Conservation (phyloP, 1,140 invertebrate genomes). For the Leptinotarsa texana region DNA sequence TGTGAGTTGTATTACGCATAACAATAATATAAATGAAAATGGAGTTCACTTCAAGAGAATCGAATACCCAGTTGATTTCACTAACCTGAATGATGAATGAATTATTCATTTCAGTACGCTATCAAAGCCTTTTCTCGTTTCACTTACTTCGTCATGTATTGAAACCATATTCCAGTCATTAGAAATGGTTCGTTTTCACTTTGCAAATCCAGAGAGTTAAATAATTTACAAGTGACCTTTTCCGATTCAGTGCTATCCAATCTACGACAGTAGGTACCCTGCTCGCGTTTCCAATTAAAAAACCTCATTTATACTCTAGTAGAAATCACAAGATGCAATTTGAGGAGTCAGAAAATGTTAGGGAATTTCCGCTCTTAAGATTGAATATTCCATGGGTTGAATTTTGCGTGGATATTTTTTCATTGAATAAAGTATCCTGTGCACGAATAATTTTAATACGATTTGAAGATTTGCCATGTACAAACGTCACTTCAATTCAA, state of each 20-base stretch:
- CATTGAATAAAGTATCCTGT: constrained; percentile 50
- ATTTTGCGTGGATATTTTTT: constrained; percentile 26
- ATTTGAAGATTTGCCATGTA: constrained; percentile 51
- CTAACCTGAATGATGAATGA: too few relatives aligned
- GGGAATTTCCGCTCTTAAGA: constrained; percentile 35
- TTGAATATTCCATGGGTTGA: constrained; percentile 13
- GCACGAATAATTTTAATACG: constrained; percentile 54
- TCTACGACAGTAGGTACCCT: neutral
- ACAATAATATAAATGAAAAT: too few relatives aligned
- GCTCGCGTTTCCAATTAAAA: constrained; percentile 53
- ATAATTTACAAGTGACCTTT: neutral
- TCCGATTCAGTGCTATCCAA: neutral
- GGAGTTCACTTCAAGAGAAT: too few relatives aligned
- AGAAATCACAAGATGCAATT: constrained; percentile 54
- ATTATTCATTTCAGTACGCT: too few relatives aligned
- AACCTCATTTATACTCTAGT: constrained; percentile 53
- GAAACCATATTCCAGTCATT: too few relatives aligned
- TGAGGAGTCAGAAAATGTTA: constrained; percentile 42
- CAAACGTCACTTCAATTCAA: constrained; percentile 51
- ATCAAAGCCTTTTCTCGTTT: too few relatives aligned
- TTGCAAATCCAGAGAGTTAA: neutral
- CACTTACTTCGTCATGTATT: too few relatives aligned
- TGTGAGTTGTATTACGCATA: too few relatives aligned
- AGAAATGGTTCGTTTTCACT: too few relatives aligned
- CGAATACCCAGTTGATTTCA: too few relatives aligned